Evolutionary conservation across 2,888 invertebrate genomes (phyloP).

Genomic region (Agrochola lychnidis): DNA sequence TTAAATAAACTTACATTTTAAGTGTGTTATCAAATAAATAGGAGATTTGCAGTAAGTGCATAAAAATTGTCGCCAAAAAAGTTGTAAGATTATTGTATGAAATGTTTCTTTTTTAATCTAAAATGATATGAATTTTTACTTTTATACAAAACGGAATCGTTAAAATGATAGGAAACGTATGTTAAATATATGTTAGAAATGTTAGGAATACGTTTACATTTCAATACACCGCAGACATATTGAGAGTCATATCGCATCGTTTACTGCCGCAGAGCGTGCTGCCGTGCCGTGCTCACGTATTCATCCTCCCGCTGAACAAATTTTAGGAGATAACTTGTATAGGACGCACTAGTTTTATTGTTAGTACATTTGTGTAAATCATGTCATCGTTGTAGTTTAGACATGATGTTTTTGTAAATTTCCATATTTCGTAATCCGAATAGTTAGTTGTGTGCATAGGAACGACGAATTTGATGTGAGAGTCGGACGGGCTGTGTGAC

Average conservation of each 20-base stretch:
- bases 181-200: conserved; percentile 26
- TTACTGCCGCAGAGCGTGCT: conserved; percentile 50
- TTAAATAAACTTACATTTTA: conserved; percentile 30
- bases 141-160: conserved; percentile 45
- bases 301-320: conserved; percentile 55
- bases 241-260: conserved; percentile 80
- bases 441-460: conserved; percentile 37
- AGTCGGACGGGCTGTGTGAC: conserved; percentile 44
- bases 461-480: conserved; percentile 51
- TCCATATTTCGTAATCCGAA: conserved; percentile 43
- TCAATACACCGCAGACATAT: conserved; percentile 77
- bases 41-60: conserved; percentile 31
- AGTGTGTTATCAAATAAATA: conserved; percentile 25
- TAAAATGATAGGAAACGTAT: conserved; percentile 1
- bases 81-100: conserved; percentile 25
- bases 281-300: conserved; percentile 7
- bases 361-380: conserved; percentile 41
- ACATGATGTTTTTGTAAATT: conserved; percentile 59
- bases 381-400: conserved; percentile 50
- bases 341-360: conserved; percentile 52
- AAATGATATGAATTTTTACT: conserved; percentile 54
- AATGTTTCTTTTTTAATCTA: conserved; percentile 31
- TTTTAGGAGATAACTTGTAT: conserved; percentile 40
- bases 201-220: conserved; percentile 57
- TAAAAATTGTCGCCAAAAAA: conserved; percentile 41